phyloP scores from a whole-genome alignment of 2,888 invertebrate species.

The Rhodophaea formosa region DNA sequence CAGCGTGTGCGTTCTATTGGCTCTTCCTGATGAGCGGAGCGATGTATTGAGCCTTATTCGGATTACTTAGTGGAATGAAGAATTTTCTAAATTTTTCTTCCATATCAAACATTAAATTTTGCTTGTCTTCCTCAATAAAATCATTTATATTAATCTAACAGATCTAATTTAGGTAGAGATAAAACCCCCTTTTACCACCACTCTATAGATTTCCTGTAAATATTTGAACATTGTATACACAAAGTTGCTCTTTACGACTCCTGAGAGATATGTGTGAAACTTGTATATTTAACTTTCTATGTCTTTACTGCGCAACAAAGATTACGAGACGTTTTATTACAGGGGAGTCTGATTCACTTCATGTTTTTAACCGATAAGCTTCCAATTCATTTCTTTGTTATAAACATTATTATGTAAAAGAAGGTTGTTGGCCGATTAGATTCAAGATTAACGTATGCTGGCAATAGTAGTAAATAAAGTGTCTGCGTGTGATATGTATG shows the following conservation, averaged over 20 bases:
- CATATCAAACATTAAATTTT: too few species aligned
- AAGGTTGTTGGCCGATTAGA: neutral
- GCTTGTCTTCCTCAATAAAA: too few species aligned
- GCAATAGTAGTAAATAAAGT: neutral
- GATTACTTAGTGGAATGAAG: too few species aligned
- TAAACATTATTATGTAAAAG: neutral
- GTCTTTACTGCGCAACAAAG: neutral
- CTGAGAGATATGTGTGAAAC: neutral
- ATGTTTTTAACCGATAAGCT: constrained; percentile 3
- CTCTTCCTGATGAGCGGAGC: too few species aligned
- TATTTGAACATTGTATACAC: neutral
- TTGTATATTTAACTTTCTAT: neutral
- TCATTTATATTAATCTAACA: too few species aligned
- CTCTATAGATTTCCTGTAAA: neutral
- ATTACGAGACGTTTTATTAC: neutral
- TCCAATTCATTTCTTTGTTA: neutral
- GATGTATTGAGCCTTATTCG: too few species aligned
- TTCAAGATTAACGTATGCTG: neutral
- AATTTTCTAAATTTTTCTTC: too few species aligned
- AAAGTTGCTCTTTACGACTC: neutral
- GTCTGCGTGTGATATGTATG: neutral
- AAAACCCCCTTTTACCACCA: too few species aligned
- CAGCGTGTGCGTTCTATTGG: too few species aligned
- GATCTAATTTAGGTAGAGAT: too few species aligned
- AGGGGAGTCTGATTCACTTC: neutral